phyloP scores from a whole-genome alignment of 2,888 invertebrate genomes.

The Volucella inflata region DNA sequence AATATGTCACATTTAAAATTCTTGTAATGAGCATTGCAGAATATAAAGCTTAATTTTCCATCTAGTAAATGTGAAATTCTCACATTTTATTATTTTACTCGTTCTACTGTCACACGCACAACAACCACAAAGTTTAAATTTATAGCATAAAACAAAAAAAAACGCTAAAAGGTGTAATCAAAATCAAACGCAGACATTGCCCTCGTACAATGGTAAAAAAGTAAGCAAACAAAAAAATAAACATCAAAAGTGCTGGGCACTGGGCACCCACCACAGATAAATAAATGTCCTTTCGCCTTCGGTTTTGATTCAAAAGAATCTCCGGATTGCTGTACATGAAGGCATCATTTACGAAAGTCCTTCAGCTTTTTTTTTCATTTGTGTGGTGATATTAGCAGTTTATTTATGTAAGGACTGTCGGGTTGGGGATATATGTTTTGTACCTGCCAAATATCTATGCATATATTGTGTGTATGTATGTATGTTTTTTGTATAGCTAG shows the following conservation, averaged over 20 bases:
- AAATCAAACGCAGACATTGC: conserved; percentile 48
- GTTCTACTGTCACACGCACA: no score
- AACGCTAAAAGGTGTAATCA: conserved; percentile 42
- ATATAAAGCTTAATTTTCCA: no score
- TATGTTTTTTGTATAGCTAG: conserved; percentile 10
- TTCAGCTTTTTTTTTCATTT: conserved; percentile 10
- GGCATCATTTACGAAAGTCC: conserved; percentile 44
- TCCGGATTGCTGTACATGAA: conserved; percentile 39
- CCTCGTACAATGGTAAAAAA: conserved; percentile 16
- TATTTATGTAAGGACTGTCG: neutral
- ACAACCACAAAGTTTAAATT: conserved; percentile 9
- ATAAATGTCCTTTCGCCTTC: conserved; percentile 44
- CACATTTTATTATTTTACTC: no score
- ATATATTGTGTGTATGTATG: conserved; percentile 37
- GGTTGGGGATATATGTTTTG: conserved; percentile 9
- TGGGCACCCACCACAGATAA: conserved; percentile 21
- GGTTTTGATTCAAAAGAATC: conserved; percentile 36
- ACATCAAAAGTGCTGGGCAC: neutral
- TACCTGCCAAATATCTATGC: conserved; percentile 39
- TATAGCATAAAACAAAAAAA: conserved; percentile 18
- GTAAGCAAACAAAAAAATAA: conserved; percentile 20
- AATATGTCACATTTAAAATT: no score
- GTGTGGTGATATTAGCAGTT: neutral
- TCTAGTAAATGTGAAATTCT: no score
- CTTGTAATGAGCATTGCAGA: no score